Base-by-base conservation (phyloP, 2,888 invertebrate genomes). In the Xestia rhomboidea region DNA sequence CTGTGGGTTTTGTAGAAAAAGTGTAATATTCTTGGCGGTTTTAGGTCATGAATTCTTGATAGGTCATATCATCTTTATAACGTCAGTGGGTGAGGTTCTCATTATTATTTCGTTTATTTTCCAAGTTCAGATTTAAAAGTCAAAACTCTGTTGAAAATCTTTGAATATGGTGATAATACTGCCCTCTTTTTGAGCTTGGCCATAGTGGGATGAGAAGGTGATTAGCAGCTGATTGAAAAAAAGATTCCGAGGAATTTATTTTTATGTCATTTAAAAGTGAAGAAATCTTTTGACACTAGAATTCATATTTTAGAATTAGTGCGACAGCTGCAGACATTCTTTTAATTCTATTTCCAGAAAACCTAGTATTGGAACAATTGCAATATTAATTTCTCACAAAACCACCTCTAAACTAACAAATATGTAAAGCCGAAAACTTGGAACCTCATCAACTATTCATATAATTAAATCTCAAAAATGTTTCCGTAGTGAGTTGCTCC, bases 381-480 rank as follows among this genome's bases (percentile, higher is more conserved):
- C 24, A 46, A 64, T n/a, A 27, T 51, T 30, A 63, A 44, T 21
- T n/a, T n/a, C n/a, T 11, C 0, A 24, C 1, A 44, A 67, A 81
- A 66, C 34, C n/a, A 46, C 46, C 7, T 10, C 24, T 21, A 44
- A 41, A 77, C 41, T 57, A 44, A 41, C 10, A 30, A 44, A 66
- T 69, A 73, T 67, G 54, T 66, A 73, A 73, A 73, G 81, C 27
- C 10, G 49, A 30, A 81, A 80, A 73, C 60, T 73, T 68, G 46
- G 13, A 54, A 70, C 63, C 62, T 73, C 60, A 67, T 76, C 30
- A 76, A 77, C 57, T 79, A 82, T 88, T 86, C 76, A 72, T 68
- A 51, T 76, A 72, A 76, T 83, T 78, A 78, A 77, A 80, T 71
- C 49, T 73, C 70, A 68, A 68, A 77, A 82, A 74, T 76, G 49